Conservation (phyloP, 37 sponge, comb jelly and placozoan species). For the Halichondria panicea region DNA sequence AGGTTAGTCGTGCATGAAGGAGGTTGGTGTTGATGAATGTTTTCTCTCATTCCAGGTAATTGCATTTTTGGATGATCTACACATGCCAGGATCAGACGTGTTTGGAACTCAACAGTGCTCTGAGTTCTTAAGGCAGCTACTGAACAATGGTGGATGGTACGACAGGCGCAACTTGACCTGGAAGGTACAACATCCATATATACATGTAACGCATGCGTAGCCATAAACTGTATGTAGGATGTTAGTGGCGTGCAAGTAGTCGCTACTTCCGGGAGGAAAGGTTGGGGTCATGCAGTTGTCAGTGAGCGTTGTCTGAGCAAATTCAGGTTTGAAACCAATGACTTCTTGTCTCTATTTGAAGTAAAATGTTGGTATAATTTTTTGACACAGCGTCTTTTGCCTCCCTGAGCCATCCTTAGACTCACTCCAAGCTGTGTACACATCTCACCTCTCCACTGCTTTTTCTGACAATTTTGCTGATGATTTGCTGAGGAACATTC, state of each 20-base stretch:
- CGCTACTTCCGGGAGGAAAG: neutral
- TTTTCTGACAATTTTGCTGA: conserved; percentile 24
- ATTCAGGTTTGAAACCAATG: conserved; percentile 40
- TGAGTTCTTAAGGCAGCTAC: conserved; percentile 70
- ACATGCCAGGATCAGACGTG: conserved; percentile 46
- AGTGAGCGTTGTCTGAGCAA: conserved; percentile 17
- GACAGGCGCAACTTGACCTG: conserved; percentile 49
- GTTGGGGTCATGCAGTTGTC: too few species aligned
- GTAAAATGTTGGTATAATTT: neutral
- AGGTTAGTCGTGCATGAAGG: neutral
- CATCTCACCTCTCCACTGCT: conserved; percentile 6
- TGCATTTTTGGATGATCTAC: conserved; percentile 70
- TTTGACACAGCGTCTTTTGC: conserved; percentile 24
- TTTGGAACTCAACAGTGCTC: conserved; percentile 51
- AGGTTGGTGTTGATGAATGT: neutral
- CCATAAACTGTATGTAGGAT: neutral
- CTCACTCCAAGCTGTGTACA: conserved; percentile 15
- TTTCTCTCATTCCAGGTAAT: conserved; percentile 29
- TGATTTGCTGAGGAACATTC: conserved; percentile 9
- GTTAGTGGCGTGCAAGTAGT: conserved; percentile 8
- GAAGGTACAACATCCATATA: conserved; percentile 69
- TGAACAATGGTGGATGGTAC: conserved; percentile 55
- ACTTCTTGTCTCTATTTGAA: neutral
- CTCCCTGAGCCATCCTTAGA: conserved; percentile 26
- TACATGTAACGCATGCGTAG: neutral